Evolutionary conservation across 2,113 vertebrate genomes (phyloP).

Genomic region (Erythrolamprus reginae): DNA sequence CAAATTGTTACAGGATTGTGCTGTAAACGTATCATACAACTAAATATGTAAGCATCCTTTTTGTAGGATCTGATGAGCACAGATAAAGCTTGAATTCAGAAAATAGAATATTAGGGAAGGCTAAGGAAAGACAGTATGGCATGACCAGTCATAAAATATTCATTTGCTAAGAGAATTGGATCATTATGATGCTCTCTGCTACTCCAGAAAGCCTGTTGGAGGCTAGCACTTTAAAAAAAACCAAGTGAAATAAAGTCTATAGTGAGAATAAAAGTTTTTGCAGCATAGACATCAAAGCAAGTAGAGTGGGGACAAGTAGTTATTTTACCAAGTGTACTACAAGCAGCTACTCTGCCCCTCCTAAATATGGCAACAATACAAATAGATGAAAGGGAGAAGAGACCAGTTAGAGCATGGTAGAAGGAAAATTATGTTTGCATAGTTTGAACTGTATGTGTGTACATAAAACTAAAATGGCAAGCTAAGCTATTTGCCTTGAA

Average conservation of each 20-base stretch:
- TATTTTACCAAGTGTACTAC: not conserved
- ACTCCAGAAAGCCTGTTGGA: not conserved
- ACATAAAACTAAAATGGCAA: not conserved
- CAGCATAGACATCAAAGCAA: not conserved
- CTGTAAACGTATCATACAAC: not conserved
- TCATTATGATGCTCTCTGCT: not conserved
- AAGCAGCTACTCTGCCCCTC: not conserved
- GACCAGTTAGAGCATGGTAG: not conserved
- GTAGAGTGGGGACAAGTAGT: not conserved
- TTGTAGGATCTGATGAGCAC: not conserved
- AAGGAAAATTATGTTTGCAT: not conserved
- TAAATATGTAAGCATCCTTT: not conserved
- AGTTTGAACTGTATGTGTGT: not conserved
- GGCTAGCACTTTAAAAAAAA: not conserved
- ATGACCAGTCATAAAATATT: not conserved
- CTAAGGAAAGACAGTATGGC: not conserved
- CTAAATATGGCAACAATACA: not conserved
- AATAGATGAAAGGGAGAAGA: not conserved
- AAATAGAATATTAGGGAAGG: not conserved
- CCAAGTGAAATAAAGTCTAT: not conserved
- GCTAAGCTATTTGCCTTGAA: not conserved
- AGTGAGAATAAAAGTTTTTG: not conserved
- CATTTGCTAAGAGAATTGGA: not conserved
- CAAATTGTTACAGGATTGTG: not conserved
- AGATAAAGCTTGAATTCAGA: not conserved